Evolutionary conservation across 2,888 invertebrate species (phyloP), one percentile per base, ranked within the genome.

Genomic region (Nudaria mundana): DNA sequence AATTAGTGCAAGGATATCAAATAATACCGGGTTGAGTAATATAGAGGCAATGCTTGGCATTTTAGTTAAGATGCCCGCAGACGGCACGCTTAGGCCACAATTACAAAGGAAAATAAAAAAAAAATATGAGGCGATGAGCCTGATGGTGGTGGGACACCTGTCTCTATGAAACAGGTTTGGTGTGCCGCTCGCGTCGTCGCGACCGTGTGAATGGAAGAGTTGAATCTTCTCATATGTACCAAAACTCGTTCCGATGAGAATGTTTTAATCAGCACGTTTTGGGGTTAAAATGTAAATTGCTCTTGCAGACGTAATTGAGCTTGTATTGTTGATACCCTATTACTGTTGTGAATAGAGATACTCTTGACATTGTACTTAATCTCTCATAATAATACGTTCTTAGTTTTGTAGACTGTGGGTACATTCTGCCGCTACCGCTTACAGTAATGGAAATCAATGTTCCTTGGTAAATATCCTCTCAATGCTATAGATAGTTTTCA

Each of bases 131-230:
- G 48, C 57, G 52, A 50, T 58, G 59, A 61, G 49, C 52, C 54
- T 56, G 50, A 36, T 50, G 62, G 45, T 45, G 55, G 56, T 56
- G 59, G 68, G 71, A 76, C 83, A 84, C 79, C 80, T 83, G 82
- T 81, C 80, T 66, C 71, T 68, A 69, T 61, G 63, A 64, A 82
- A 84, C 83, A 62, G 81, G 84, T 85, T 82, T 71, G 50, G 45
- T 63, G 51, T 54, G 55, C 54, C 50, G 61, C 49, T 59, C 49
- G 55, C 63, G 56, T 44, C 63, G 56, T 44, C 46, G 47, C 50
- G 64, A 70, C 70, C 82, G 84, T 83, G 82, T 79, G 83, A 83
- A 81, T 80, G 75, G 66, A 74, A 64, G 61, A 74, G 76, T 72
- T 73, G 75, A 63, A 66, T 72, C 76, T 76, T 78, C 77, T 75